A percentile compares a stretch with the other conserved stretches of the same genome.
phyloP scores from a whole-genome alignment of 2,113 vertebrate genomes.

The Tetraodon nigroviridis region DNA sequence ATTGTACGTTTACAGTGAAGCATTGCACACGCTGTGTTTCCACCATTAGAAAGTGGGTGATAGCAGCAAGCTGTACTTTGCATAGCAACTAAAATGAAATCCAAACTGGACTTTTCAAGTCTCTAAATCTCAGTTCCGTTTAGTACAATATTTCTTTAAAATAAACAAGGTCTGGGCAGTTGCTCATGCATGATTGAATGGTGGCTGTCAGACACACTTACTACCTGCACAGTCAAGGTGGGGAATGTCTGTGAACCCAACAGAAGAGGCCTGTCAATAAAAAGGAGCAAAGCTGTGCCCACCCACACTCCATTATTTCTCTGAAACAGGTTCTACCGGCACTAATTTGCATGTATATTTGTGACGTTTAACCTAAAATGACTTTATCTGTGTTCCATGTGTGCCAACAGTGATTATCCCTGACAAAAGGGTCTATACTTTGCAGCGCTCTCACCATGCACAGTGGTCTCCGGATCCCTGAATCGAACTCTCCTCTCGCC shows the following conservation, averaged over 20 bases:
- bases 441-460: slow-evolving; percentile 75
- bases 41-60: neutral
- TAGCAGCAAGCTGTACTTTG: slow-evolving; percentile 3
- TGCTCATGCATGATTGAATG: slow-evolving; percentile 35
- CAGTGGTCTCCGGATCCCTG: slow-evolving; percentile 81
- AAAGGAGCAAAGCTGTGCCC: slow-evolving; percentile 10
- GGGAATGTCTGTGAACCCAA: slow-evolving; percentile 78
- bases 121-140: neutral
- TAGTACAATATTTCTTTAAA: neutral
- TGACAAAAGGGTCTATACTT: neutral
- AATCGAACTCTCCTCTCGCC: slow-evolving; percentile 83
- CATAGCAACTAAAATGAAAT: neutral
- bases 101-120: neutral
- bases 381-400: neutral
- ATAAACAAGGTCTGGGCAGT: slow-evolving; percentile 14
- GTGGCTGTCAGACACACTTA: slow-evolving; percentile 64
- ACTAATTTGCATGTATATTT: slow-evolving; percentile 65
- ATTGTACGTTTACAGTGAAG: neutral
- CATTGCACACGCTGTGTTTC: slow-evolving; percentile 11
- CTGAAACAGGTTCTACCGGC: slow-evolving; percentile 37
- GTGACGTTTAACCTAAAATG: slow-evolving; percentile 30
- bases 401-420: slow-evolving; percentile 1
- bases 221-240: slow-evolving; percentile 76
- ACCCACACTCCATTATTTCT: slow-evolving; percentile 36
- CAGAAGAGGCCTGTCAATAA: slow-evolving; percentile 52